Base-by-base conservation (phyloP, 1,140 invertebrate species). In the Nymphalis io region DNA sequence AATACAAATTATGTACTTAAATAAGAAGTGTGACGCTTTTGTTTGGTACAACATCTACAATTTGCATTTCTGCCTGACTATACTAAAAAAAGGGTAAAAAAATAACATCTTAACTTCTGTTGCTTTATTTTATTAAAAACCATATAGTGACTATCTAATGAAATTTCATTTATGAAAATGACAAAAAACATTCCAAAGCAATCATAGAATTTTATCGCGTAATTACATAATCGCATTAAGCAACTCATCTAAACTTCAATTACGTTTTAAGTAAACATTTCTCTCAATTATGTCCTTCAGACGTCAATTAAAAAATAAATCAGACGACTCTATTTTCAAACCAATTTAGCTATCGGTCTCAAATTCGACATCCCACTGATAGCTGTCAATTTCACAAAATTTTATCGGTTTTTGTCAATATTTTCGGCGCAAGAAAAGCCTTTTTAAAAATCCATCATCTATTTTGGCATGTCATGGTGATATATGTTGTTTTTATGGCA, bases 401-500 rank as follows among this genome's bases (percentile, higher is more conserved):
- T 48, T 48, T 48, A 48, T 48, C 16, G n/a, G 46, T 18, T 16
- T 48, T 48, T 48, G 16, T 48, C 46, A 48, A 53, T 10, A 53
- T 23, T 23, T 53, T 21, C 48, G 13, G 48, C 18, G 20, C 48
- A 21, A 53, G 21, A 53, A 21, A 53, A 21, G 48, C n/a, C n/a
- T 44, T 23, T 46, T 58, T 59, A 15, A 15, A 27, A 44, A 65
- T 65, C 21, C 10, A 59, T 66, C 40, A 58, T 48, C 55, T 1
- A 2, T n/a, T 66, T 46, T 23, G 53, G 46, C 55, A 38, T 58
- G 42, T 46, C 64, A 20, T 23, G 42, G 23, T 58, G 38, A 46
- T 42, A 59, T 44, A 48, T 40, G 18, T 59, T 66, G 38, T 60
- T 66, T 66, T 59, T 46, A 38, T 42, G 40, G 42, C 12, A 44